phyloP scores from a whole-genome alignment of 2,888 invertebrate species.

The Rhimphoctona megacephalus region DNA sequence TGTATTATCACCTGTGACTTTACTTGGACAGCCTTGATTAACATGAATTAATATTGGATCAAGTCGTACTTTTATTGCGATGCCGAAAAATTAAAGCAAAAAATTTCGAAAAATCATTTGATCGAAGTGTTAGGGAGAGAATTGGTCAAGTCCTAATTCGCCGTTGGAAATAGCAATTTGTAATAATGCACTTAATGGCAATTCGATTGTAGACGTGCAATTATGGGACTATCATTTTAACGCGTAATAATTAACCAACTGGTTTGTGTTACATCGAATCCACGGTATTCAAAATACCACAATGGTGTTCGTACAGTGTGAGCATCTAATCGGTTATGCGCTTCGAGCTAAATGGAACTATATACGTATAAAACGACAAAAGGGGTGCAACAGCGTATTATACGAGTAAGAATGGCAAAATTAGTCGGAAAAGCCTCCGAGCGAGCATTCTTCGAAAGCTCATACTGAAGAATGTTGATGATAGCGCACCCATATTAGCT shows the following conservation, averaged over 20 bases:
- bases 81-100: neutral
- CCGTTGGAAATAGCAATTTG: neutral
- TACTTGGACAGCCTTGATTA: neutral
- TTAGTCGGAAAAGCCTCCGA: conserved; percentile 52
- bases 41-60: neutral
- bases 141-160: neutral
- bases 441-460: conserved; percentile 39
- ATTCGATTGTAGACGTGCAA: neutral
- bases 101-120: neutral
- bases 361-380: conserved; percentile 43
- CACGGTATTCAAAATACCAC: conserved; percentile 24
- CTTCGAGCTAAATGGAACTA: conserved; percentile 29
- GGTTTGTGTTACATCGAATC: conserved; percentile 34
- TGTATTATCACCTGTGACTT: neutral
- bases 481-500: conserved; percentile 42
- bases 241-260: conserved; percentile 52
- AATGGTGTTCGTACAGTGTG: conserved; percentile 30
- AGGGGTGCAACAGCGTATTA: conserved; percentile 47
- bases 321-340: conserved; percentile 60
- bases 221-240: conserved; percentile 9
- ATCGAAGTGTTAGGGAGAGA: neutral
- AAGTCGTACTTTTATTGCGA: neutral
- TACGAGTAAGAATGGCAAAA: conserved; percentile 54
- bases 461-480: conserved; percentile 33
- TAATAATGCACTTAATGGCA: neutral